Evolutionary conservation across 2,113 vertebrate species (phyloP).

Genomic region (Connochaetes taurinus): DNA sequence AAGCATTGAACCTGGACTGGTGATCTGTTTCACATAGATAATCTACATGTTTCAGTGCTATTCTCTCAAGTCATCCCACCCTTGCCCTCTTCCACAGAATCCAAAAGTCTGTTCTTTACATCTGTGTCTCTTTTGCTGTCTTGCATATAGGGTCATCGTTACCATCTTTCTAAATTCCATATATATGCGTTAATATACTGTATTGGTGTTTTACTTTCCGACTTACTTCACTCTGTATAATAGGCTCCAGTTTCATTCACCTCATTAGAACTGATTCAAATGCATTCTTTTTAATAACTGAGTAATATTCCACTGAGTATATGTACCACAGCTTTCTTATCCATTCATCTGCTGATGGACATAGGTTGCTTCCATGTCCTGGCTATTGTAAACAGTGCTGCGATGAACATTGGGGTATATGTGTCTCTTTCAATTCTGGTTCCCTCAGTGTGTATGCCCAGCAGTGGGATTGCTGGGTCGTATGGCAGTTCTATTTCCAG

Average conservation of each 20-base stretch:
- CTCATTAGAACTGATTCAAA: neutral
- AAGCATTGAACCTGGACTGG: neutral
- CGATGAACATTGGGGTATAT: fast-evolving
- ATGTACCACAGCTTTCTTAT: neutral
- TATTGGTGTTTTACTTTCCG: neutral
- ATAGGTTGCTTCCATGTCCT: neutral
- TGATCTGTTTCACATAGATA: neutral
- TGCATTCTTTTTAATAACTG: neutral
- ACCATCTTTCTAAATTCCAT: neutral
- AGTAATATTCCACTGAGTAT: neutral
- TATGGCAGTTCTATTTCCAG: neutral
- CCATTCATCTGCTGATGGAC: neutral
- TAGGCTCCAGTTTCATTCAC: neutral
- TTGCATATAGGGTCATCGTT: neutral
- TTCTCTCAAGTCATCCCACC: neutral
- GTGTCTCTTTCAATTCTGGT: neutral
- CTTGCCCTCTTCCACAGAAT: neutral
- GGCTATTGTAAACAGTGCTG: neutral
- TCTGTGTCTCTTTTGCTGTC: neutral
- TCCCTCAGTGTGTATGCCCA: neutral
- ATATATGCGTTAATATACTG: neutral
- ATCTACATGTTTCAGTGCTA: neutral
- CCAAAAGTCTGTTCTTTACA: neutral
- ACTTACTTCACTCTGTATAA: neutral
- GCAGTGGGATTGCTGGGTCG: neutral